Conservation (phyloP, 53 echinoderm and acorn worm species). For the Henricia sp. region DNA sequence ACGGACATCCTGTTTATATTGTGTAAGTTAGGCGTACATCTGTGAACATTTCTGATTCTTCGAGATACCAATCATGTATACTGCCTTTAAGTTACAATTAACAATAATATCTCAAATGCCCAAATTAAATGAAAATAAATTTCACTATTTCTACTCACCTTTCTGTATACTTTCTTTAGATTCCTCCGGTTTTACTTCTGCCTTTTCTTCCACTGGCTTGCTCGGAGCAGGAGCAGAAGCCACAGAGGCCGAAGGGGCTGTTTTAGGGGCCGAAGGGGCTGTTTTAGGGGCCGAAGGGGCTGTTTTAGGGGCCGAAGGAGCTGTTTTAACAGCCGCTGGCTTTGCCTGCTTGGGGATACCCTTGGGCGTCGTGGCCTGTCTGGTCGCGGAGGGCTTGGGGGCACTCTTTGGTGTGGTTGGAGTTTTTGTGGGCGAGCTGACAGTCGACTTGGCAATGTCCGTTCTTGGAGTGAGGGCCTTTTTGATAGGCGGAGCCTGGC, state of each 20-base stretch:
- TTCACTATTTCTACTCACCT: no score
- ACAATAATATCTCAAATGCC: no score
- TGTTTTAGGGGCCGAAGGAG: not conserved
- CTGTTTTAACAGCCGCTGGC: conserved; percentile 20
- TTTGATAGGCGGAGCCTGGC: conserved; percentile 88
- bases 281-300: conserved; percentile 15
- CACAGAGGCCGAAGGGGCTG: not conserved
- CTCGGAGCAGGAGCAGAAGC: not conserved
- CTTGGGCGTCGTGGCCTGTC: conserved; percentile 35
- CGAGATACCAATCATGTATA: no score
- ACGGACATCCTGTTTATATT: no score
- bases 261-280: not conserved
- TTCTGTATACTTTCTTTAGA: no score
- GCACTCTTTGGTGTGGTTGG: conserved; percentile 54
- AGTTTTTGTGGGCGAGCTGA: conserved; percentile 63
- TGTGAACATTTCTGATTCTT: no score
- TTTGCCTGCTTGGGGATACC: conserved; percentile 17
- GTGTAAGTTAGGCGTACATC: no score
- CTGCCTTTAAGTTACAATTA: no score
- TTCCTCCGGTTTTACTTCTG: not conserved
- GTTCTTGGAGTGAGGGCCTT: conserved; percentile 86
- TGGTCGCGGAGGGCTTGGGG: conserved; percentile 23
- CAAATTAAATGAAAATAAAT: no score
- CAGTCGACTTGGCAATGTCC: conserved; percentile 42
- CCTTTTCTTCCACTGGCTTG: not conserved